Percentiles rank a stretch among this genome's conserved stretches.
These are phyloP conservation scores for Tenthredo notha DNA, from an alignment of 2,888 invertebrate species.

Conservation along the genomic window DNA sequence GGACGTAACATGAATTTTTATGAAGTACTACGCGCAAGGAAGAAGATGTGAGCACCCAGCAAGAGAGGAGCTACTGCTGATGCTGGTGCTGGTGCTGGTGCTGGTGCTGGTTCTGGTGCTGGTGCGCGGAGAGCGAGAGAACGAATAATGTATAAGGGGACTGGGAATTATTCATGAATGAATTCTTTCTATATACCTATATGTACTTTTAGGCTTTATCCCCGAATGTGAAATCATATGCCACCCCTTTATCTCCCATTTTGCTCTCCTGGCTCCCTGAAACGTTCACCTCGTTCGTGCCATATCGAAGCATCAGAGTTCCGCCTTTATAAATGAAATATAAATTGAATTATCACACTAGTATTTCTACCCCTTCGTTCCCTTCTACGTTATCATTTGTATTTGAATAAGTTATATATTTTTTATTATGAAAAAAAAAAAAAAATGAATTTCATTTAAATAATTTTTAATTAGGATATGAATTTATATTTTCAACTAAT, in stretches of 20 bases:
- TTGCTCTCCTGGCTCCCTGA: constrained; percentile 1
- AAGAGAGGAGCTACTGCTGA: constrained; percentile 48
- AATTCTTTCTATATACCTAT: constrained; percentile 50
- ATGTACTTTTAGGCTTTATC: constrained; percentile 48
- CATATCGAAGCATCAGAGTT: constrained; percentile 12
- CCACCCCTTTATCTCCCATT: constrained; percentile 26
- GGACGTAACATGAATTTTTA: constrained; percentile 52
- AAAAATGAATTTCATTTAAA: background rate
- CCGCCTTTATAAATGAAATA: constrained; percentile 41
- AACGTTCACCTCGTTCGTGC: background rate
- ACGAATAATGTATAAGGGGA: constrained; percentile 56
- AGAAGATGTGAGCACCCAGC: constrained; percentile 26
- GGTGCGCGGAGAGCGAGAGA: constrained; percentile 21
- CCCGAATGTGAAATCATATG: constrained; percentile 45
- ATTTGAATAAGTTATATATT: background rate
- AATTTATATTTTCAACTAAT: background rate
- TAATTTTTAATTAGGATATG: background rate
- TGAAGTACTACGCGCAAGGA: constrained; percentile 22
- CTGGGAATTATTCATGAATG: constrained; percentile 71
- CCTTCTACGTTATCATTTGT: background rate
- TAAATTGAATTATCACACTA: constrained; percentile 40
- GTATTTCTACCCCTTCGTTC: background rate
- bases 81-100: background rate
- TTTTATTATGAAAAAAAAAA: background rate
- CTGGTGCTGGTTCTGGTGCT: constrained; percentile 41